Conservation (phyloP, 2,113 vertebrate genomes). For the Megatriorchis doriae region DNA sequence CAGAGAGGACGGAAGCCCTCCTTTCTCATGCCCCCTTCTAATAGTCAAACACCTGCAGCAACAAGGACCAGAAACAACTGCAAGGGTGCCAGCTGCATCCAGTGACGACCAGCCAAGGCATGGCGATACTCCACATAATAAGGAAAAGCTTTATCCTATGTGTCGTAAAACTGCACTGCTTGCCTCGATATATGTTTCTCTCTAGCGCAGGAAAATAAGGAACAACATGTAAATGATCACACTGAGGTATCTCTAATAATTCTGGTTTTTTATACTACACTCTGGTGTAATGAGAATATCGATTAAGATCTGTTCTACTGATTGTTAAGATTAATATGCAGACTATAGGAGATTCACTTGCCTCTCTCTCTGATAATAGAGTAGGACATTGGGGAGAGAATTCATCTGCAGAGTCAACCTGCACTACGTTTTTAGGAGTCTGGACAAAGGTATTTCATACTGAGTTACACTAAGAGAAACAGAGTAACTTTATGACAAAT, state of each 20-base stretch:
- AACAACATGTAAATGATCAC: background rate
- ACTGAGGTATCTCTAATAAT: background rate
- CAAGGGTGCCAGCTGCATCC: background rate
- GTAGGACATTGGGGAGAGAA: background rate
- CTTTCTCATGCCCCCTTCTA: background rate
- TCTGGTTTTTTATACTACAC: rapidly evolving
- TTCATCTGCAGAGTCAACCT: background rate
- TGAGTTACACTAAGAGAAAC: background rate
- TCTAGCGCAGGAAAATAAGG: background rate
- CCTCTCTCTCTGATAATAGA: background rate
- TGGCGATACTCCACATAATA: rapidly evolving
- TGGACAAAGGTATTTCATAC: background rate
- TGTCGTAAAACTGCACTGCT: background rate
- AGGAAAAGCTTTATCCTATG: background rate
- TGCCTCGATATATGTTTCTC: background rate
- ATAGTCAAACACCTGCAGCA: background rate
- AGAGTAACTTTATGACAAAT: background rate
- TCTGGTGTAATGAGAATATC: rapidly evolving
- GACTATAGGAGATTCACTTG: background rate
- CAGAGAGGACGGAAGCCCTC: background rate
- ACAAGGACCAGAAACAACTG: background rate
- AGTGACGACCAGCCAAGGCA: rapidly evolving
- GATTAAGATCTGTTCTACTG: background rate
- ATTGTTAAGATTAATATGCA: background rate
- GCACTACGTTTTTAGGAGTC: background rate